A percentile compares a stretch with the other conserved stretches of the same genome.
Evolutionary conservation across 2,888 invertebrate genomes (phyloP).

Genomic region (Abscondita cerata): DNA sequence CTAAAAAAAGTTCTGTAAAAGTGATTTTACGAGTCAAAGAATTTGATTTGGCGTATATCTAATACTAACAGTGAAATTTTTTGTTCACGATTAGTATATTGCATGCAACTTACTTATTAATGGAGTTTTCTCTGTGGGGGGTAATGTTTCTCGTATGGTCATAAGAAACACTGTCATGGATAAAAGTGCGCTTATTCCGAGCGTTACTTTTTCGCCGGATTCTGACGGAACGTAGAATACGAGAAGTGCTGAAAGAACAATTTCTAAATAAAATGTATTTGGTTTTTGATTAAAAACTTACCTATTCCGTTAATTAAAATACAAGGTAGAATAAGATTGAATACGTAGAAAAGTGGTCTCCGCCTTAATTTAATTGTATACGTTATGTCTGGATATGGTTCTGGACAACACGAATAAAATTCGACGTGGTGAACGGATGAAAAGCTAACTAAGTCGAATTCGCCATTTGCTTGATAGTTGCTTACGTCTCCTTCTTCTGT

Average conservation of each 20-base stretch:
- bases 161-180: constrained; percentile 90
- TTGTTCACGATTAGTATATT: no score
- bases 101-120: constrained; percentile 85
- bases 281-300: constrained; percentile 55
- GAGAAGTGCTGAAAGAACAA: constrained; percentile 69
- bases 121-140: constrained; percentile 87
- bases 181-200: constrained; percentile 85
- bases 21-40: no score
- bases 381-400: constrained; percentile 85
- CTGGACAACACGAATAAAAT: constrained; percentile 81
- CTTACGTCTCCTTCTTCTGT: constrained; percentile 84
- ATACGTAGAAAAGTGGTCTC: constrained; percentile 84
- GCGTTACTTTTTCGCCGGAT: constrained; percentile 86
- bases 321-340: constrained; percentile 85
- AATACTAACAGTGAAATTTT: no score
- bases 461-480: constrained; percentile 91
- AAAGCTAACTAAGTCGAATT: constrained; percentile 84
- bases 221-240: constrained; percentile 90
- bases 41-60: no score
- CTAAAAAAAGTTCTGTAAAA: no score
- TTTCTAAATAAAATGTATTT: constrained; percentile 11
- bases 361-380: constrained; percentile 78
- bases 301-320: constrained; percentile 85
- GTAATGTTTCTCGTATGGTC: constrained; percentile 85
- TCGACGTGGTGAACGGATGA: constrained; percentile 75